Evolutionary conservation across 2,797 vertebrate genomes (phyloP).

Genomic region (Naso thynnoides): DNA sequence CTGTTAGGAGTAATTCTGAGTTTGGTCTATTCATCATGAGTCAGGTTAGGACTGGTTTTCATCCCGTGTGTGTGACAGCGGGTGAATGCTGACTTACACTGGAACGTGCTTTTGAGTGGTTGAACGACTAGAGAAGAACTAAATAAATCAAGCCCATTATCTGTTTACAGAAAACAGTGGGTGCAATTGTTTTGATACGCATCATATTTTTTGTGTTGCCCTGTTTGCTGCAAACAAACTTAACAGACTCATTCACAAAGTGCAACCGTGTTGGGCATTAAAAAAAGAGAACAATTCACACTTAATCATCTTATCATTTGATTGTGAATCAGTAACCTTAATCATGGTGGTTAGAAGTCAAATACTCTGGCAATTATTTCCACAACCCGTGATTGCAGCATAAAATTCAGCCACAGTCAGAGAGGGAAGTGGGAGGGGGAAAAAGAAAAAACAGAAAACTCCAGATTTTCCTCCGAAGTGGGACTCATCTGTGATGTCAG

Average conservation of each 20-base stretch:
- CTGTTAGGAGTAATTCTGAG: constrained; percentile 1
- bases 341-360: neutral
- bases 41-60: constrained; percentile 1
- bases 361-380: neutral
- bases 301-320: constrained; percentile 18
- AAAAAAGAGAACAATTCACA: constrained; percentile 3
- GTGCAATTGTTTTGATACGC: neutral
- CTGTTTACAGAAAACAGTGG: neutral
- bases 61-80: neutral
- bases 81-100: no score
- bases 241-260: neutral
- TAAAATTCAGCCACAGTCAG: neutral
- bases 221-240: neutral
- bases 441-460: constrained; percentile 8
- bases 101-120: no score
- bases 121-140: no score
- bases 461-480: constrained; percentile 14
- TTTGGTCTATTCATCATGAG: neutral
- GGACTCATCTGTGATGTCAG: constrained; percentile 30
- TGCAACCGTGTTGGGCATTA: neutral
- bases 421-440: neutral
- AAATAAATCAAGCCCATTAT: no score
- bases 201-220: neutral
- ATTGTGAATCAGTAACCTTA: constrained; percentile 6
- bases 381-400: constrained; percentile 8